Percentiles rank a stretch among this genome's conserved stretches.
phyloP scores from a whole-genome alignment of 2,113 vertebrate genomes.

The Dasypus novemcinctus region DNA sequence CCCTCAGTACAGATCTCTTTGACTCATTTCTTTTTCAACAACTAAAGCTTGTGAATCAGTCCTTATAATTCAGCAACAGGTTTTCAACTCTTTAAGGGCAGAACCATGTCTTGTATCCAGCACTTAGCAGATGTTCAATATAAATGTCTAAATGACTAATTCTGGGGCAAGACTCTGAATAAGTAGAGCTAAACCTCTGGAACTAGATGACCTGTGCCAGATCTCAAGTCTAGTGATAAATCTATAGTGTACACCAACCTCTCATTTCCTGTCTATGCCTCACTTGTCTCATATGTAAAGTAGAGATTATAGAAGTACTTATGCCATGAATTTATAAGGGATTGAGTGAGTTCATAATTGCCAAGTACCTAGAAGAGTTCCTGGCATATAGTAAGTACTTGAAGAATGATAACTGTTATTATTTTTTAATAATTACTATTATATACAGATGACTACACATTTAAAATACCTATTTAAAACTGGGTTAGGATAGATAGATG shows the following conservation, averaged over 20 bases:
- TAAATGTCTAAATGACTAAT: neutral
- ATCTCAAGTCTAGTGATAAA: neutral
- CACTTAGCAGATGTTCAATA: neutral
- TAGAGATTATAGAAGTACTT: neutral
- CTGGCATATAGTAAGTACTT: neutral
- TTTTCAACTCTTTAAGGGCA: neutral
- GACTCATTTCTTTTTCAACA: neutral
- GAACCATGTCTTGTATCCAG: neutral
- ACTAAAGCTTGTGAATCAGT: neutral
- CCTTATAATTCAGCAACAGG: neutral
- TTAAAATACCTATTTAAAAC: neutral
- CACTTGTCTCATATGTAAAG: neutral
- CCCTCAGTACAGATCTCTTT: neutral
- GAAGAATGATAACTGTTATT: neutral
- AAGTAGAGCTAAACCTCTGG: neutral
- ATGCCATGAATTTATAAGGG: neutral
- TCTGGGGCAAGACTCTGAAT: neutral
- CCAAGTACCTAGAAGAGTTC: neutral
- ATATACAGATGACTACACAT: neutral
- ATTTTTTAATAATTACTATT: conserved; percentile 26
- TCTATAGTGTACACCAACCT: neutral
- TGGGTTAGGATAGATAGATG: neutral
- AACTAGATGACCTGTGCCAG: neutral
- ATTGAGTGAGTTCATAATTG: neutral
- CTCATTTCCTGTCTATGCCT: neutral